A percentile compares a stretch with the other conserved stretches of the same genome.
Evolutionary conservation across 2,888 invertebrate genomes (phyloP).

Genomic region (Ischnura elegans): DNA sequence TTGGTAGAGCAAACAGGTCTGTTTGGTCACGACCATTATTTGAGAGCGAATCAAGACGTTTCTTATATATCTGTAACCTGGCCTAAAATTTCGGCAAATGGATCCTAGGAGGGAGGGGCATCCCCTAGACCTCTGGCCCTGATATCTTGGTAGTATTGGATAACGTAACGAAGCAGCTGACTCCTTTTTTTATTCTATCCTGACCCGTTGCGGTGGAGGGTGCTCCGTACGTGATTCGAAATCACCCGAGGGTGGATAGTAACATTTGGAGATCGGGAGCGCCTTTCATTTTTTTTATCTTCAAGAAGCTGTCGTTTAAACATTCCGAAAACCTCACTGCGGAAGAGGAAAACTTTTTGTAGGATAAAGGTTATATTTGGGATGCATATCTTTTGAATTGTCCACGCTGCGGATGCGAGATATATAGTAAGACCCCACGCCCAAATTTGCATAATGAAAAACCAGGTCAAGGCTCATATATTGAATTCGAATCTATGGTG

Average conservation of each 20-base stretch:
- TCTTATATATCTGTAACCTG: conserved; percentile 19
- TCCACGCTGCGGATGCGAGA: not conserved
- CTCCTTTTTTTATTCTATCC: too few relatives aligned
- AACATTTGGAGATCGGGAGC: not conserved
- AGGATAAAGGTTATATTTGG: not conserved
- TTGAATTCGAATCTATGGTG: too few relatives aligned
- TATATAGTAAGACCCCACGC: not conserved
- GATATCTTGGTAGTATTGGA: conserved; percentile 36
- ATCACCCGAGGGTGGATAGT: not conserved
- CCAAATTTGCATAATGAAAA: not conserved
- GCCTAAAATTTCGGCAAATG: conserved; percentile 27
- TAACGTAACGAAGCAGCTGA: conserved; percentile 36
- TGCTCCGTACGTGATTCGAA: not conserved
- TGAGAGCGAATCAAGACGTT: conserved; percentile 44
- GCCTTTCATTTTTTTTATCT: not conserved
- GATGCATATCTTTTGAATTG: not conserved
- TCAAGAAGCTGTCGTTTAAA: not conserved
- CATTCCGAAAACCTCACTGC: conserved; percentile 14
- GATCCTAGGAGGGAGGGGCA: not conserved
- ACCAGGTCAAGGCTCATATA: too few relatives aligned
- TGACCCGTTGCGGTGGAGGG: not conserved
- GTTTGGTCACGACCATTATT: conserved; percentile 44
- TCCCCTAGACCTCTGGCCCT: not conserved
- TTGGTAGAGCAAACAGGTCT: conserved; percentile 22
- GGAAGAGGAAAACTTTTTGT: not conserved